These are phyloP conservation scores for Maccullochella peelii DNA, from an alignment of 2,113 vertebrate species.

Conservation along the genomic window DNA sequence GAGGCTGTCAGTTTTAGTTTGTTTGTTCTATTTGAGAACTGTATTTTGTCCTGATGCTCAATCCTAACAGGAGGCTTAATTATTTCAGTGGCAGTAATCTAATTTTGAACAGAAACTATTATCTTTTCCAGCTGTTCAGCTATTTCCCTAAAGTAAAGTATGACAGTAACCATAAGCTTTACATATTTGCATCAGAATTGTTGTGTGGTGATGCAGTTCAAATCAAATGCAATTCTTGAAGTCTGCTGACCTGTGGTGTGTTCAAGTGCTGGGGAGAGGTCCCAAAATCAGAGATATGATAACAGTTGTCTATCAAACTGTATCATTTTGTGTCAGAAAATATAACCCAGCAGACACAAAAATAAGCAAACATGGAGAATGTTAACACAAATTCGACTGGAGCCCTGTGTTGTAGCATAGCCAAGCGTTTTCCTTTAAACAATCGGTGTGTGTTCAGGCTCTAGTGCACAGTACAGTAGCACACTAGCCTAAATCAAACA, in stretches of 20 bases:
- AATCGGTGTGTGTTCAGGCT: not conserved
- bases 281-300: not conserved
- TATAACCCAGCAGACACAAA: not conserved
- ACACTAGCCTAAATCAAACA: too few relatives aligned
- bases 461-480: not conserved
- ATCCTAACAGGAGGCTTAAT: not conserved
- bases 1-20: not conserved
- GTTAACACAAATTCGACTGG: not conserved
- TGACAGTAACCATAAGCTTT: too few relatives aligned
- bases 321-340: not conserved
- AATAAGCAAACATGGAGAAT: not conserved
- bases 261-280: not conserved
- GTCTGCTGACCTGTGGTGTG: too few relatives aligned
- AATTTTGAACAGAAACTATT: too few relatives aligned
- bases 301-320: not conserved
- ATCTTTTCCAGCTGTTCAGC: too few relatives aligned
- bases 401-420: not conserved
- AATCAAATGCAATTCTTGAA: too few relatives aligned
- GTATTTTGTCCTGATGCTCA: not conserved
- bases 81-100: not conserved
- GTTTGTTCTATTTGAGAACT: slow-evolving; percentile 4
- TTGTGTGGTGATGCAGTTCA: too few relatives aligned
- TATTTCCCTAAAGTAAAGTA: too few relatives aligned
- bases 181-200: too few relatives aligned
- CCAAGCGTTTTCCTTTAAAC: not conserved